A percentile compares a stretch with the other conserved stretches of the same genome.
These are phyloP conservation scores for Heterodera carotae DNA, from an alignment of 1,140 invertebrate species.

Conservation along the genomic window DNA sequence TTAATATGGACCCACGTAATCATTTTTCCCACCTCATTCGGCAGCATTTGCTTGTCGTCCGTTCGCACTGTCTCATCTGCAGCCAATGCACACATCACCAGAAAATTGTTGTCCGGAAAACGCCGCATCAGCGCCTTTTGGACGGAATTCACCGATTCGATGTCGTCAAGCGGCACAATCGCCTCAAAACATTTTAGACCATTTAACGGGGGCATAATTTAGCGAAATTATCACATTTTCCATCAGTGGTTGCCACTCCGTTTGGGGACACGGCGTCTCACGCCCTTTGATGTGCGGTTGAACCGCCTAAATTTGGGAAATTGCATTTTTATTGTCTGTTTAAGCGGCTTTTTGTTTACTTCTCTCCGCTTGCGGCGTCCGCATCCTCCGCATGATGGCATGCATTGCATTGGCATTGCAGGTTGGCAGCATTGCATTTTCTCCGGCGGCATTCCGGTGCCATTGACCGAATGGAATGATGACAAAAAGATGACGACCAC, in stretches of 20 bases:
- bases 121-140: conserved; percentile 6
- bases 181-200: no score
- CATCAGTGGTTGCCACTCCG: conserved; percentile 22
- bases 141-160: conserved; percentile 19
- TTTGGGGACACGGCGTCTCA: conserved; percentile 21
- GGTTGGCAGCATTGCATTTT: not conserved
- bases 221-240: not conserved
- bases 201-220: not conserved
- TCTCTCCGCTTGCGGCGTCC: not conserved
- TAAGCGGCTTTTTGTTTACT: not conserved
- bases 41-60: conserved; percentile 6
- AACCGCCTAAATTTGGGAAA: conserved; percentile 5
- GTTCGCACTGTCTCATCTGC: conserved; percentile 5
- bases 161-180: conserved; percentile 9
- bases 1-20: not conserved
- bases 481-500: not conserved
- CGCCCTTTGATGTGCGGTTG: conserved; percentile 10
- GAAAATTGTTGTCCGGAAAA: conserved; percentile 19
- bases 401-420: not conserved
- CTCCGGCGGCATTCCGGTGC: not conserved
- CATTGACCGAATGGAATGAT: not conserved
- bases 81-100: conserved; percentile 19
- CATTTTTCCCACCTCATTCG: not conserved
- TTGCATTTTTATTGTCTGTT: not conserved
- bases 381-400: conserved; percentile 3